phyloP scores from a whole-genome alignment of 1,140 invertebrate species.

The Neodiprion fabricii region DNA sequence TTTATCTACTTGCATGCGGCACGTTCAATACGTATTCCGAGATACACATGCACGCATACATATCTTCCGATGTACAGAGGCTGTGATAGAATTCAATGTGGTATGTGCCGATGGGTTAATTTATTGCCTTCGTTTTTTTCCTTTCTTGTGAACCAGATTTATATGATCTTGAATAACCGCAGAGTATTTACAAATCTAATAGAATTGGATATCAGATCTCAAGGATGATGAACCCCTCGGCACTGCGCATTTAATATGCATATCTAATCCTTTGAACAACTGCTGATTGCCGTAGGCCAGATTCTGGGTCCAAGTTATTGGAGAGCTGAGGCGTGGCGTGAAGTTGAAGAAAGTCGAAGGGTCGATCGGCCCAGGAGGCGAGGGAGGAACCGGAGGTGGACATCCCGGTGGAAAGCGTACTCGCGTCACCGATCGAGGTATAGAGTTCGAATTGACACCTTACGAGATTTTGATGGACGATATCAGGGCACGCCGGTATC shows the following conservation, averaged over 20 bases:
- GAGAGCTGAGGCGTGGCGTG: conserved; percentile 83
- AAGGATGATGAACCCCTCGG: no score
- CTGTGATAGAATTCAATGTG: no score
- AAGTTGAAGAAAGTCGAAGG: conserved; percentile 89
- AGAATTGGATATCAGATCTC: no score
- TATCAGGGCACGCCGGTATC: conserved; percentile 87
- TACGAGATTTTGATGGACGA: conserved; percentile 98
- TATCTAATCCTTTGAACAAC: background rate
- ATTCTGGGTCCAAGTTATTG: conserved; percentile 96
- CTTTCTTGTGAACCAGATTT: no score
- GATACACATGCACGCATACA: no score
- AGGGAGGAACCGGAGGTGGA: conserved; percentile 10
- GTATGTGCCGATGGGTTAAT: no score
- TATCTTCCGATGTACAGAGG: no score
- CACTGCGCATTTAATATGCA: background rate
- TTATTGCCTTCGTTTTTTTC: no score
- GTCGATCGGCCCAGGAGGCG: conserved; percentile 59
- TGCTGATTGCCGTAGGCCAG: conserved; percentile 71
- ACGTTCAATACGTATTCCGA: no score
- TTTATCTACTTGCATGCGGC: no score
- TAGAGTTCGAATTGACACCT: conserved; percentile 94
- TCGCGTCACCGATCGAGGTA: conserved; percentile 56
- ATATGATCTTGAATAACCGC: no score
- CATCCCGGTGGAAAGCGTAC: background rate
- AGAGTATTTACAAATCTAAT: no score